Conservation (phyloP, 1,140 invertebrate genomes). For the Chrysopa pallens region DNA sequence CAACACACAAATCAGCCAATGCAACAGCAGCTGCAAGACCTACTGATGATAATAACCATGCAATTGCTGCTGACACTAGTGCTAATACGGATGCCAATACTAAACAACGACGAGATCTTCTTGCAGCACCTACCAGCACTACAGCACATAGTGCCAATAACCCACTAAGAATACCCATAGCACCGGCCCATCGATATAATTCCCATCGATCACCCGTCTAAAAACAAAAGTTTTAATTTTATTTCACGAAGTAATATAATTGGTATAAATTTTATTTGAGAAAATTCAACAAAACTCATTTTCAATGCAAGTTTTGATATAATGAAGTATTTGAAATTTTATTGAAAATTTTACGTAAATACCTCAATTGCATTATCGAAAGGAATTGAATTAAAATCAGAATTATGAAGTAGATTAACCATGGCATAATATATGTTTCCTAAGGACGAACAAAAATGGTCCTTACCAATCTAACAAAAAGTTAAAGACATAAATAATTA, state of each 20-base stretch:
- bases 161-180: slow-evolving; percentile 56
- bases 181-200: slow-evolving; percentile 50
- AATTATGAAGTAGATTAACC: too few species aligned
- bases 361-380: too few species aligned
- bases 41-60: slow-evolving; percentile 70
- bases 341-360: too few species aligned
- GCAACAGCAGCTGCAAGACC: slow-evolving; percentile 64
- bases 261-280: too few species aligned
- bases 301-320: neutral
- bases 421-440: too few species aligned
- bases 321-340: too few species aligned
- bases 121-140: slow-evolving; percentile 61
- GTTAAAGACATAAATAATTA: too few species aligned
- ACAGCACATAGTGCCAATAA: slow-evolving; percentile 64
- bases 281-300: too few species aligned
- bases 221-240: slow-evolving; percentile 5
- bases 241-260: neutral
- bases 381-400: too few species aligned
- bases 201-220: slow-evolving; percentile 10
- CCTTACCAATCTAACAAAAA: too few species aligned
- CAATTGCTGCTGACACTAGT: slow-evolving; percentile 73
- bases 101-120: slow-evolving; percentile 64
- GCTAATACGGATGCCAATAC: slow-evolving; percentile 75
- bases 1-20: slow-evolving; percentile 56
- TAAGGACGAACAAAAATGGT: too few species aligned